phyloP scores from a whole-genome alignment of 2,888 invertebrate species.

The Mythimna lalbum region DNA sequence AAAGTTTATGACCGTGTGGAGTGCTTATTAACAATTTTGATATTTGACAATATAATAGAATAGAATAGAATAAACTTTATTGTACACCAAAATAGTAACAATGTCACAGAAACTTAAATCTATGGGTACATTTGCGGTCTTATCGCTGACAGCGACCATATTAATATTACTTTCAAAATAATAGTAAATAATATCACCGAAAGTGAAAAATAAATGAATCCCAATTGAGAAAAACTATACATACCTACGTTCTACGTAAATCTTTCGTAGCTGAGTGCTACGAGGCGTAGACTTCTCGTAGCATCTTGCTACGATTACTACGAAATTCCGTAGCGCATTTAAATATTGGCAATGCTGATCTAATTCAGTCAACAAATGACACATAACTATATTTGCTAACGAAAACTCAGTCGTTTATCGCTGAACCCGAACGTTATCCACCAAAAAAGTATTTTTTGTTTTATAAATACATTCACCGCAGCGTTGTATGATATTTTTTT shows the following conservation, averaged over 20 bases:
- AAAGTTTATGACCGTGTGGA: slow-evolving; percentile 28
- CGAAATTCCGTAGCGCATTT: slow-evolving; percentile 24
- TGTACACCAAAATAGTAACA: too few relatives aligned
- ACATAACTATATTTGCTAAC: background rate
- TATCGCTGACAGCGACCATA: too few relatives aligned
- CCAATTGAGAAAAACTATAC: background rate
- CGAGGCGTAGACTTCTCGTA: slow-evolving; percentile 43
- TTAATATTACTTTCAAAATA: background rate
- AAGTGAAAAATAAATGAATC: background rate
- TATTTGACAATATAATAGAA: too few relatives aligned
- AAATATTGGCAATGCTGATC: background rate
- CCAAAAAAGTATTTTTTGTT: too few relatives aligned
- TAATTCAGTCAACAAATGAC: background rate
- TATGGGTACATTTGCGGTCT: too few relatives aligned
- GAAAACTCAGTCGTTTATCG: background rate
- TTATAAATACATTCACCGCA: slow-evolving; percentile 8
- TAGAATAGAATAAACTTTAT: too few relatives aligned
- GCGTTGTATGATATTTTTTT: slow-evolving; percentile 6
- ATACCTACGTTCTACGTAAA: background rate
- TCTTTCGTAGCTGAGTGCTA: slow-evolving; percentile 28
- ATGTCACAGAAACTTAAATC: too few relatives aligned
- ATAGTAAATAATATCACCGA: background rate
- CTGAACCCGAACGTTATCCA: too few relatives aligned
- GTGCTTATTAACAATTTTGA: background rate
- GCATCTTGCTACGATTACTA: slow-evolving; percentile 43